These are phyloP conservation scores for Lepidurus arcticus DNA, from an alignment of 1,140 invertebrate genomes.

Conservation along the genomic window DNA sequence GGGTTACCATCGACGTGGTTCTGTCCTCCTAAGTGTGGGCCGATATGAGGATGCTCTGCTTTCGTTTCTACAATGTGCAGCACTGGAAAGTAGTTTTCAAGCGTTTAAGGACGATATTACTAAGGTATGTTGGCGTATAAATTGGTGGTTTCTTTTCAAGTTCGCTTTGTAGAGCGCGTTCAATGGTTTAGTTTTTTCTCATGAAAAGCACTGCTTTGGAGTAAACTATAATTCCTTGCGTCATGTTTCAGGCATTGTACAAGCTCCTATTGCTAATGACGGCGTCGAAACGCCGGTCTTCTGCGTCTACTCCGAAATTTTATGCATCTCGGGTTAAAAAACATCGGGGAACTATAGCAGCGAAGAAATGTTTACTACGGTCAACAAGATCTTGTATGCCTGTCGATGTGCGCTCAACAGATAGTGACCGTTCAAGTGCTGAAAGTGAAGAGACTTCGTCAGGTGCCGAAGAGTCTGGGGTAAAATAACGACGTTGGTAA, in stretches of 20 bases:
- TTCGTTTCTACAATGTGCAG: constrained; percentile 56
- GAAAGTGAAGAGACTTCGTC: constrained; percentile 9
- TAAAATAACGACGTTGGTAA: not conserved
- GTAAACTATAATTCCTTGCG: not conserved
- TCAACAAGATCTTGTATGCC: not conserved
- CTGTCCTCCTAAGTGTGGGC: constrained; percentile 56
- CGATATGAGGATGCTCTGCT: constrained; percentile 62
- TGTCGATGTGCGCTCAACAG: not conserved
- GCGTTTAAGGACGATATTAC: constrained; percentile 31
- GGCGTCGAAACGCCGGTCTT: not conserved
- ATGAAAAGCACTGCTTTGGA: too few relatives aligned
- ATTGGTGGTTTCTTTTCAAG: not conserved
- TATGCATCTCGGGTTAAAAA: not conserved
- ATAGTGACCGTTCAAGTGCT: not conserved
- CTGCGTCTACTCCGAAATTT: not conserved
- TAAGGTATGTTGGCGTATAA: constrained; percentile 23
- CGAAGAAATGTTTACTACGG: not conserved
- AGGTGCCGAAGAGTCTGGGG: constrained; percentile 1
- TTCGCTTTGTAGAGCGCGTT: not conserved
- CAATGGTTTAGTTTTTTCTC: too few relatives aligned
- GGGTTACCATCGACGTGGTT: constrained; percentile 61
- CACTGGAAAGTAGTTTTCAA: constrained; percentile 43
- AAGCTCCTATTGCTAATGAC: constrained; percentile 14
- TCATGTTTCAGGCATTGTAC: constrained; percentile 10
- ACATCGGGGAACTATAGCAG: not conserved